Evolutionary conservation across 2,888 invertebrate genomes (phyloP), one percentile per base, ranked within the genome.

Genomic region (Spisula subtruncata): DNA sequence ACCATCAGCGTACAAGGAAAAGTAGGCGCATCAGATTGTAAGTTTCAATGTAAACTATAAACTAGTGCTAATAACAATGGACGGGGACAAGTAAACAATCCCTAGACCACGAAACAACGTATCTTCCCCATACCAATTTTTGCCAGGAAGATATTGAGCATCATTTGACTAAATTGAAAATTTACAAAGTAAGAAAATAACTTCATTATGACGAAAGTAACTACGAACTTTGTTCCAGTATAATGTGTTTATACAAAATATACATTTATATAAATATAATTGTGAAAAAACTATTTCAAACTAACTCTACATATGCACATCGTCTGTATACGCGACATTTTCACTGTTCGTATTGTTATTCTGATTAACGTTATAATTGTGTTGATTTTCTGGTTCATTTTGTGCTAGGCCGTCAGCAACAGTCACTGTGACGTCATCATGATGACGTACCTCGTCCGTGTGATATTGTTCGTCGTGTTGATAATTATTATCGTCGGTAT

Each of bases 381-480:
- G 60, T 66, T 66, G 60, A 25, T 66, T 66, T 66, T 66, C 60
- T n/a, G 8, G 60, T 66, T 54, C 87, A 54, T 87, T 82, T 20
- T 81, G 81, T 48, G 60, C 81, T 8, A 71, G 71, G 6, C 82
- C 87, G 41, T 82, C 75, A 5, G 60, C 35, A 12, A 87, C 82
- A 20, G 87, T 75, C 29, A 87, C 87, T 29, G 46, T 75, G 20
- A 87, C 87, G 66, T 87, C 87, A n/a, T 75, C 87, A 35, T 87
- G 87, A 75, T 87, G 54, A 51, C 87, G 82, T 66, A 82, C 54
- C 32, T 87, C 87, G 46, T 87, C 71, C 60, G 75, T 32, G 1
- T 75, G 75, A 32, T 32, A 35, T 25, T n/a, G 16, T 5, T 32
- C 75, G 16, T 75, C 32, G 4, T 75, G 18, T 75, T 75, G 75